Percentiles rank a stretch among this genome's conserved stretches.
Conservation (phyloP, 2,797 vertebrate species). For the Acanthis flammea region DNA sequence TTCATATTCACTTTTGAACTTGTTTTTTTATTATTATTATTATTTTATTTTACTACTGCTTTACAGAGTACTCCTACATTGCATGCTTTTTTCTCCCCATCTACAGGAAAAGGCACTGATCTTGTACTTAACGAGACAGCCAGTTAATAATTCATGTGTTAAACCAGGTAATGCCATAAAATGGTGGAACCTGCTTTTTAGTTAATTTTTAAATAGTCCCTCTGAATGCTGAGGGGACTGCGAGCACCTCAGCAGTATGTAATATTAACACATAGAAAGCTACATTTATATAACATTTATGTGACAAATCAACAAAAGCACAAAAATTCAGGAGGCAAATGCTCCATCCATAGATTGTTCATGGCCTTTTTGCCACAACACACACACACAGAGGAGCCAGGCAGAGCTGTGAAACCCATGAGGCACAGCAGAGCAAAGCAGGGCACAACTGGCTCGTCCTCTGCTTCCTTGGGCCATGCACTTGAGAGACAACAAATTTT, state of each 20-base stretch:
- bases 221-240: slow-evolving; percentile 70
- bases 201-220: slow-evolving; percentile 69
- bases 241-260: slow-evolving; percentile 75
- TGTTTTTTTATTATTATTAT: neutral
- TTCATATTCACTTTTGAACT: neutral
- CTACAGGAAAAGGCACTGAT: slow-evolving; percentile 71
- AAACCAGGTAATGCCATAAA: slow-evolving; percentile 94
- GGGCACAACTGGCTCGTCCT: neutral
- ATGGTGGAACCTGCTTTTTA: slow-evolving; percentile 71
- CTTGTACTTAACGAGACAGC: slow-evolving; percentile 75
- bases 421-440: slow-evolving; percentile 12
- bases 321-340: slow-evolving; percentile 33
- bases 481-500: neutral
- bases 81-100: slow-evolving; percentile 67
- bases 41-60: slow-evolving; percentile 46
- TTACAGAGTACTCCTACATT: slow-evolving; percentile 69
- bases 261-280: slow-evolving; percentile 80
- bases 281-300: slow-evolving; percentile 69
- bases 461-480: neutral
- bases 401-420: slow-evolving; percentile 11
- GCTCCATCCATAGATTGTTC: slow-evolving; percentile 10
- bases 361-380: slow-evolving; percentile 3
- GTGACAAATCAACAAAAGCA: slow-evolving; percentile 58
- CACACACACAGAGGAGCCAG: slow-evolving; percentile 25
- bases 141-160: slow-evolving; percentile 92